Evolutionary conservation across 2,797 vertebrate genomes (phyloP).

Genomic region (Decapterus maruadsi): DNA sequence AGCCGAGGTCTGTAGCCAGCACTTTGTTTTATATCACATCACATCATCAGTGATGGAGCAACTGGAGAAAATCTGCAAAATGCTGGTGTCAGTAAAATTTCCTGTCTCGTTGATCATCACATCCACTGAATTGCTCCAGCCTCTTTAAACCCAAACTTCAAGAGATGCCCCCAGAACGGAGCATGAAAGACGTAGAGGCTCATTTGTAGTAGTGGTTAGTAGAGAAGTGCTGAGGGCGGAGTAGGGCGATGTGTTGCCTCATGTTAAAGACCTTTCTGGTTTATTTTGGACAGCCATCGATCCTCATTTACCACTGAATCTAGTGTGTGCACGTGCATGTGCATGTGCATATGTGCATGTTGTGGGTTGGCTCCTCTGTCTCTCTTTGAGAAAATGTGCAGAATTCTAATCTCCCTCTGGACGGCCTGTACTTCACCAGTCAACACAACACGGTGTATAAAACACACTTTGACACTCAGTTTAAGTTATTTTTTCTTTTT

Average conservation of each 20-base stretch:
- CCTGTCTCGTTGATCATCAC: conserved; percentile 13
- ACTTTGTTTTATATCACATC: conserved; percentile 54
- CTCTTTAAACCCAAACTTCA: conserved; percentile 45
- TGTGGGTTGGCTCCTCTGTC: conserved; percentile 1
- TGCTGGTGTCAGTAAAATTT: neutral
- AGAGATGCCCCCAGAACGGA: conserved; percentile 5
- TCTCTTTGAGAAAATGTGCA: conserved; percentile 38
- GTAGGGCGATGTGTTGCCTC: conserved; percentile 28
- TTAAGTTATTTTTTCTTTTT: neutral
- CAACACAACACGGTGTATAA: conserved; percentile 33
- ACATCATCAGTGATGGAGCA: conserved; percentile 35
- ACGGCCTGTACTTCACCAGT: conserved; percentile 44
- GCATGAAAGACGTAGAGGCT: neutral
- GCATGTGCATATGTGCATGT: conserved; percentile 6
- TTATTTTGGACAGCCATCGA: conserved; percentile 58
- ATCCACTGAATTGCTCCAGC: conserved; percentile 14
- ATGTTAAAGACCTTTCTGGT: conserved; percentile 43
- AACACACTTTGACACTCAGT: conserved; percentile 2
- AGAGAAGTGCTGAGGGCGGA: neutral
- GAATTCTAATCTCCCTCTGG: conserved; percentile 46
- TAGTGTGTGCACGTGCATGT: conserved; percentile 1
- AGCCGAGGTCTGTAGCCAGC: conserved; percentile 44
- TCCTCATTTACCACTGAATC: conserved; percentile 59
- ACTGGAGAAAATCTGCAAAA: neutral
- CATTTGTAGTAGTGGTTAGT: neutral